A percentile compares a stretch with the other conserved stretches of the same genome.
Evolutionary conservation across 2,888 invertebrate species (phyloP).

Genomic region (Lasioglossum marginatum): DNA sequence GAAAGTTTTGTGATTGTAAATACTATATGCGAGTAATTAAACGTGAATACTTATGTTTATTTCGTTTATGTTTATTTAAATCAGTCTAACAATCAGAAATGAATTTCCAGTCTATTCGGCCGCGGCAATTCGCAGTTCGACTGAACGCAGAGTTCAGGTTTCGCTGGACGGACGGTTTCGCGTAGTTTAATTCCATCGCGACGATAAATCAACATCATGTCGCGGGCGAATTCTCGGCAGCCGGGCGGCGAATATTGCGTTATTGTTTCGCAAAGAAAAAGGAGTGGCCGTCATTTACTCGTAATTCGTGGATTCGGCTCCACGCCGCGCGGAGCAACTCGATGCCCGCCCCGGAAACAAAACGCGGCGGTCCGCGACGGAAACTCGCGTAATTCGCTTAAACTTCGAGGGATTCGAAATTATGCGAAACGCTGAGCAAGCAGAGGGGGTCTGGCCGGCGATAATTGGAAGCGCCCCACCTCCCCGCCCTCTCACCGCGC

Average conservation of each 20-base stretch:
- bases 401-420: conserved; percentile 50
- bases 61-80: neutral
- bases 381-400: conserved; percentile 61
- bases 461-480: conserved; percentile 53
- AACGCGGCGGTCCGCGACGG: conserved; percentile 19
- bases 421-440: conserved; percentile 64
- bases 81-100: neutral
- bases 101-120: neutral
- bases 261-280: conserved; percentile 16
- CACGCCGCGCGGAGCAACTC: neutral
- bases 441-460: conserved; percentile 44
- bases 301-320: conserved; percentile 8
- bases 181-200: conserved; percentile 12
- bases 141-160: neutral
- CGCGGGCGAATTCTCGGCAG: neutral
- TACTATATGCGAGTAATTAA: no score
- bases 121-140: neutral
- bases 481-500: neutral
- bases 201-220: neutral
- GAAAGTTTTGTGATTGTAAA: no score
- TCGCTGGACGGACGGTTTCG: neutral
- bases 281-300: neutral
- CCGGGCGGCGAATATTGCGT: conserved; percentile 19
- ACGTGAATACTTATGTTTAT: no score
- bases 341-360: conserved; percentile 31